Percentiles rank a stretch among this genome's conserved stretches.
Conservation (phyloP, 1,140 invertebrate species). For the Antheraea mylitta region DNA sequence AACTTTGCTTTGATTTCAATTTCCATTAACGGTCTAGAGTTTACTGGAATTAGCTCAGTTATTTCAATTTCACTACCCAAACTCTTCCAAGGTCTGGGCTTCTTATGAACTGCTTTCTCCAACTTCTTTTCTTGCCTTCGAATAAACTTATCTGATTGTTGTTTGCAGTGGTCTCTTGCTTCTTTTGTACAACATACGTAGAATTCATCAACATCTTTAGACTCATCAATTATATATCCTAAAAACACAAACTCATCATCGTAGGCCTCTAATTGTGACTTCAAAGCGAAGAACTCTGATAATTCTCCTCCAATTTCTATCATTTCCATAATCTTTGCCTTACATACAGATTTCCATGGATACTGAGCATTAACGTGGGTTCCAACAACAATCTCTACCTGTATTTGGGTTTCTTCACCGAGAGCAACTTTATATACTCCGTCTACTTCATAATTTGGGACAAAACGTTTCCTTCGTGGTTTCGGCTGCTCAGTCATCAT, state of each 20-base stretch:
- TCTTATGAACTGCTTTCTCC: slow-evolving; percentile 82
- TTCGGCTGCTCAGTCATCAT: slow-evolving; percentile 42
- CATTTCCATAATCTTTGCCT: slow-evolving; percentile 81
- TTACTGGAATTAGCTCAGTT: slow-evolving; percentile 74
- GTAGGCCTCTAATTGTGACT: slow-evolving; percentile 75
- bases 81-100: slow-evolving; percentile 79
- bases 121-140: slow-evolving; percentile 80
- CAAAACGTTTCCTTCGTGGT: slow-evolving; percentile 61
- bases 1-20: slow-evolving; percentile 83
- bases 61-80: slow-evolving; percentile 83
- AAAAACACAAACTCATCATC: slow-evolving; percentile 81
- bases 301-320: slow-evolving; percentile 69
- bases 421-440: slow-evolving; percentile 60
- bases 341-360: slow-evolving; percentile 84
- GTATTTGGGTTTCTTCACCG: slow-evolving; percentile 71
- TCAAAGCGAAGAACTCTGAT: slow-evolving; percentile 80
- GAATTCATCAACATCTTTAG: slow-evolving; percentile 82
- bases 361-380: slow-evolving; percentile 83
- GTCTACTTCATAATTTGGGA: slow-evolving; percentile 71
- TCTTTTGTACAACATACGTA: slow-evolving; percentile 84
- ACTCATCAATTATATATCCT: slow-evolving; percentile 83
- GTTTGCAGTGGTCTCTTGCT: slow-evolving; percentile 75
- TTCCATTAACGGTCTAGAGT: slow-evolving; percentile 80
- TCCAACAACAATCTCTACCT: slow-evolving; percentile 77
- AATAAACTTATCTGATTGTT: slow-evolving; percentile 76